Evolutionary conservation across 2,797 vertebrate species (phyloP), one percentile per base, ranked within the genome.

Genomic region (Xyrichtys novacula): DNA sequence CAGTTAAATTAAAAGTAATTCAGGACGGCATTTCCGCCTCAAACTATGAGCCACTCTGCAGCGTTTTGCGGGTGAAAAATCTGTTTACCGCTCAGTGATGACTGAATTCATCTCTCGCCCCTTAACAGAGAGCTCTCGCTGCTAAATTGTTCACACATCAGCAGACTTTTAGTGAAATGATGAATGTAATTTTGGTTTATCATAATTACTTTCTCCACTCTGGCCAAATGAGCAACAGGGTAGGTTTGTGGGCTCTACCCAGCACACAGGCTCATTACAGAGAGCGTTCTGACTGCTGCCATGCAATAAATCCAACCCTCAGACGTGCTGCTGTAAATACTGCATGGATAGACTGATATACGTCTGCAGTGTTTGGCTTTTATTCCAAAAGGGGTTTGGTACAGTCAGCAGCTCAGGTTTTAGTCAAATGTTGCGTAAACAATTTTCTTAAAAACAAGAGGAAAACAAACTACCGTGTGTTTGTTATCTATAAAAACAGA

Each of bases 161-260:
- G 70, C 88, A 86, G 84, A 88, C 80, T 83, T 89, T 81, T 76
- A 84, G 66, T 78, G 86, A 79, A 90, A 90, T 91, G 87, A 89
- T 91, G 87, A 86, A 89, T 87, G 83, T 50, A 72, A 69, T 84
- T 80, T 80, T 89, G 74, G 73, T 87, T 82, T 82, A 69, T 88
- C 79, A 78, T 90, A 88, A 90, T 90, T 88, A 84, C 88, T 88
- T 89, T 80, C 75, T 65, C 38, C 78, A 84, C 76, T 80, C 67
- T 82, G 81, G 80, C 85, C 85, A 92, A 89, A 89, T 88, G 56
- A 86, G 81, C 83, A 87, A 81, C 76, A 85, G 79, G 76, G 86
- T 83, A 50, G 39, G 81, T 62, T 73, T 85, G 80, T 84, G 65
- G 80, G 79, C 62, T 90, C 78, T 76, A 76, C 69, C 50, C 70